Evolutionary conservation across 2,113 vertebrate genomes (phyloP).

Genomic region (Cacatua alba): DNA sequence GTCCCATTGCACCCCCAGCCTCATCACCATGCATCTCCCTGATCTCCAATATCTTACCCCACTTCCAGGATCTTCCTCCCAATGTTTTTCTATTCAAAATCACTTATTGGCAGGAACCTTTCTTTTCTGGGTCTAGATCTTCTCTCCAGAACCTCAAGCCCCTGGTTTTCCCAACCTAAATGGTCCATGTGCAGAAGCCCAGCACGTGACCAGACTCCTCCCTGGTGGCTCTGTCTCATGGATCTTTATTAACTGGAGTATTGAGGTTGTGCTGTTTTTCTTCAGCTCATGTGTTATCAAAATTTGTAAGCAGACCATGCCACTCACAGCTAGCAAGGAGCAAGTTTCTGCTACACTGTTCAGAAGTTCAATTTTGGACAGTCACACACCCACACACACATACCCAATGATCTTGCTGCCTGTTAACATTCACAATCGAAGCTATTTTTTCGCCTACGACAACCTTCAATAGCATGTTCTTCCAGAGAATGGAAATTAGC

Average conservation of each 20-base stretch:
- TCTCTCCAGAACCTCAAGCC: background rate
- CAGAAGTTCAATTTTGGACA: background rate
- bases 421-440: background rate
- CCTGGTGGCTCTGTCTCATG: background rate
- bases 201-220: background rate
- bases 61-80: background rate
- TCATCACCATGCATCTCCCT: background rate
- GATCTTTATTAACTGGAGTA: background rate
- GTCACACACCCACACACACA: background rate
- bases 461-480: background rate
- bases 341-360: background rate
- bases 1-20: rapidly evolving
- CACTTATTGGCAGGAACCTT: background rate
- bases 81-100: background rate
- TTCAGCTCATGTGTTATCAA: background rate
- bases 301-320: background rate
- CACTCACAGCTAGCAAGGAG: background rate
- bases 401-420: background rate
- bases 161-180: background rate
- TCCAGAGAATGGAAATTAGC: conserved; percentile 12
- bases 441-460: background rate
- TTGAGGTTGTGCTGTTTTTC: background rate
- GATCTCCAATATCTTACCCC: background rate
- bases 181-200: background rate
- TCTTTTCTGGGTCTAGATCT: background rate